These are phyloP conservation scores for Cactoblastis cactorum DNA, from an alignment of 2,888 invertebrate genomes.

Conservation along the genomic window DNA sequence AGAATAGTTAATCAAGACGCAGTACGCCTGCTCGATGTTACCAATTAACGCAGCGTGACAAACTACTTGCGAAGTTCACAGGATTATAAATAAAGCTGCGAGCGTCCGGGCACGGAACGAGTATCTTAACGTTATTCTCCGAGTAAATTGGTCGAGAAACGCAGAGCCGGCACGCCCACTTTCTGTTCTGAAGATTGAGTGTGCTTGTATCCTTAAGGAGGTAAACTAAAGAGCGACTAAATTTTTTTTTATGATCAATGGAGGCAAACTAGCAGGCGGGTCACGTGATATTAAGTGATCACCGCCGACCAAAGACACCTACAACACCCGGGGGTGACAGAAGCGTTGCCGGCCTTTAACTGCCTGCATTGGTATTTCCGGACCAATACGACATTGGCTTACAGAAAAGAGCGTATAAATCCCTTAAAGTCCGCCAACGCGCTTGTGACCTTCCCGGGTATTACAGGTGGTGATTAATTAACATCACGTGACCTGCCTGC, in stretches of 20 bases:
- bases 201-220: neutral
- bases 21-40: neutral
- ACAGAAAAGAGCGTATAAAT: too few relatives aligned
- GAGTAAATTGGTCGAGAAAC: constrained; percentile 19
- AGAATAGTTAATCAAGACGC: neutral
- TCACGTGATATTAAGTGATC: too few relatives aligned
- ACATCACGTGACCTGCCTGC: too few relatives aligned
- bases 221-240: neutral
- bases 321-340: too few relatives aligned
- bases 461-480: too few relatives aligned
- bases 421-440: too few relatives aligned
- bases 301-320: too few relatives aligned
- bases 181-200: constrained; percentile 15
- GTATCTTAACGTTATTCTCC: constrained; percentile 19
- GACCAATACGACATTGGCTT: too few relatives aligned
- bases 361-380: too few relatives aligned
- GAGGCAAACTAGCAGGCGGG: too few relatives aligned
- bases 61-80: neutral
- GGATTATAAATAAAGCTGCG: constrained; percentile 11
- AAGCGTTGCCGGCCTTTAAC: too few relatives aligned
- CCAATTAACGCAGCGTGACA: neutral
- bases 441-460: too few relatives aligned
- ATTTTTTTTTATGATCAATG: neutral
- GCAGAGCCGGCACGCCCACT: constrained; percentile 14
- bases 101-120: constrained; percentile 13